Conservation (phyloP, 2,797 vertebrate genomes). For the Antrozous pallidus region DNA sequence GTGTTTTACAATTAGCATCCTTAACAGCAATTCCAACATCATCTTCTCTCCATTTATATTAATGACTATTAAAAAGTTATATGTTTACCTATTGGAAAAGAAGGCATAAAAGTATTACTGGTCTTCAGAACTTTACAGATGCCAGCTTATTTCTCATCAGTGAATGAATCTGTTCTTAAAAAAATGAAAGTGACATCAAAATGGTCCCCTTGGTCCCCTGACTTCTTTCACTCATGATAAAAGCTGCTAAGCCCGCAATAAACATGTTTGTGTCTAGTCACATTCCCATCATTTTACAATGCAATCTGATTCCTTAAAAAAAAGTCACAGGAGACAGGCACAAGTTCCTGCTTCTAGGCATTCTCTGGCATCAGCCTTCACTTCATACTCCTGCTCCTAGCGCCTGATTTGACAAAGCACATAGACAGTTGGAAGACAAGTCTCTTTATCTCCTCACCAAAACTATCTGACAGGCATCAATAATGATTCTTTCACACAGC, state of each 20-base stretch:
- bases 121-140: constrained; percentile 61
- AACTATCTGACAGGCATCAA: constrained; percentile 87
- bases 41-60: background rate
- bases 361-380: constrained; percentile 91
- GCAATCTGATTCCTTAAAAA: constrained; percentile 53
- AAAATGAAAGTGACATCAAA: constrained; percentile 76
- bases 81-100: constrained; percentile 22
- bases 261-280: constrained; percentile 78
- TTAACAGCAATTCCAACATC: constrained; percentile 22
- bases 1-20: background rate
- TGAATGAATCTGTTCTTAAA: constrained; percentile 66
- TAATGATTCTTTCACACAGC: constrained; percentile 84
- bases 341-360: constrained; percentile 86
- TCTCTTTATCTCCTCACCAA: constrained; percentile 79
- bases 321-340: constrained; percentile 83
- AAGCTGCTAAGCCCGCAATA: constrained; percentile 79
- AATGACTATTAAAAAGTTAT: constrained; percentile 29
- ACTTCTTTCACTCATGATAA: constrained; percentile 81
- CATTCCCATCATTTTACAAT: constrained; percentile 78
- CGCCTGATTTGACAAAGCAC: constrained; percentile 89
- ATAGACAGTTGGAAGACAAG: constrained; percentile 81
- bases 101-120: constrained; percentile 53
- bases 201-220: constrained; percentile 63
- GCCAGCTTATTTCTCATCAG: constrained; percentile 66
- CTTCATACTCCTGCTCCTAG: constrained; percentile 85